Base-by-base conservation (phyloP, 2,113 vertebrate species). In the Leptocoma aspasia region DNA sequence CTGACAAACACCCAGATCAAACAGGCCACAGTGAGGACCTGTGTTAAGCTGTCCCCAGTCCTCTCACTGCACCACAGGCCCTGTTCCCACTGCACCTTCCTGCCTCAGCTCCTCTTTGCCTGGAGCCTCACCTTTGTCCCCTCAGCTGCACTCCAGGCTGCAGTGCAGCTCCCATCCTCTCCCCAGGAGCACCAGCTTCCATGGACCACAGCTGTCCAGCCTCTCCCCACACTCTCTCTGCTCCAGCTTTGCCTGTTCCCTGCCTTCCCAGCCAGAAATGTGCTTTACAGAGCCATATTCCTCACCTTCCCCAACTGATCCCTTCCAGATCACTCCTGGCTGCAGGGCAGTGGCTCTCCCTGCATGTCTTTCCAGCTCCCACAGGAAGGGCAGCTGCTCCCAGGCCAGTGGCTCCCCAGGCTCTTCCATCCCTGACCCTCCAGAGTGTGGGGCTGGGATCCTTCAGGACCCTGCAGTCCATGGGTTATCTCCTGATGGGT, bases 261-360 rank as follows among this genome's bases (percentile, higher is more conserved):
- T 52, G 50, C 52, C 57, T 39, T 42, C 65, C 56, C 70, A 52
- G 54, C 5, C 64, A 47, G 31, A 16, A 13, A 7, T 8, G 10
- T 1, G 15, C 11, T 24, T 47, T 11, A 15, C 33, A 57, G 39
- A 49, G 2, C 56, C n/a, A 2, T 1, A 0, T 3, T 50, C 52
- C 42, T 53, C 12, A 1, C 47, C 35, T 47, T 49, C 35, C 49
- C 39, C 45, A 11, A 6, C 31, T 21, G 39, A 2, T 4, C 54
- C 64, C 50, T 28, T 13, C 49, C 44, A 17, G 86, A 10, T 2
- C 39, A 7, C 49, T 37, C 14, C 54, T 26, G 12, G 45, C 54
- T 54, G 39, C 49, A 24, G 75, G 23, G 31, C 53, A 26, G 39
- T 1, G 1, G 3, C 53, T 24, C 16, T 31, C 52, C 26, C 60